Percentiles rank a stretch among this genome's conserved stretches.
Conservation (phyloP, 1,140 invertebrate genomes). For the Bombus affinis region DNA sequence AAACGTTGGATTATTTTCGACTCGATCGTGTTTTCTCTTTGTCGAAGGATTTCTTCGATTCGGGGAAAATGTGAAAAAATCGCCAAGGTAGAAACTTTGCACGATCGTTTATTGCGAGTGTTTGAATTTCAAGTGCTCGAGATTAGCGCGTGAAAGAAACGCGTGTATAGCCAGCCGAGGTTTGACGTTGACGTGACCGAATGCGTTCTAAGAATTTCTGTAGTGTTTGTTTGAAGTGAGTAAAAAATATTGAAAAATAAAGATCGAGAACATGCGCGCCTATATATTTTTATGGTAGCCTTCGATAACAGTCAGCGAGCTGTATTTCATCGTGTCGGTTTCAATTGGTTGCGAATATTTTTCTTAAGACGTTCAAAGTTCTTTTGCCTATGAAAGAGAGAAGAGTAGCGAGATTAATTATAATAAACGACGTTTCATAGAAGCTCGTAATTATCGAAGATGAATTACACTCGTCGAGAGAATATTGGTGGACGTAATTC, state of each 20-base stretch:
- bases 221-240: no score
- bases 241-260: no score
- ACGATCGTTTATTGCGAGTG: not conserved
- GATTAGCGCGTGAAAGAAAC: no score
- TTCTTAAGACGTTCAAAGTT: not conserved
- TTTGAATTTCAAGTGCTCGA: not conserved
- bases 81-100: not conserved
- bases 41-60: not conserved
- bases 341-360: not conserved
- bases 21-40: not conserved
- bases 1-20: not conserved
- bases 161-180: no score
- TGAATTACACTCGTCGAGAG: not conserved
- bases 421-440: not conserved
- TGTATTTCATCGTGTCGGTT: no score
- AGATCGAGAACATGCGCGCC: no score
- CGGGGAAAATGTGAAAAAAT: not conserved
- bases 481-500: not conserved
- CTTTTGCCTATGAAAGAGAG: not conserved
- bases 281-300: no score
- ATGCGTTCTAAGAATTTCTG: no score
- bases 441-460: not conserved
- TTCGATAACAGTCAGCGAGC: no score
- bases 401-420: not conserved
- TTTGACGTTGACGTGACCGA: no score